Conservation (phyloP, 1,140 invertebrate species). For the Drosophila biarmipes region DNA sequence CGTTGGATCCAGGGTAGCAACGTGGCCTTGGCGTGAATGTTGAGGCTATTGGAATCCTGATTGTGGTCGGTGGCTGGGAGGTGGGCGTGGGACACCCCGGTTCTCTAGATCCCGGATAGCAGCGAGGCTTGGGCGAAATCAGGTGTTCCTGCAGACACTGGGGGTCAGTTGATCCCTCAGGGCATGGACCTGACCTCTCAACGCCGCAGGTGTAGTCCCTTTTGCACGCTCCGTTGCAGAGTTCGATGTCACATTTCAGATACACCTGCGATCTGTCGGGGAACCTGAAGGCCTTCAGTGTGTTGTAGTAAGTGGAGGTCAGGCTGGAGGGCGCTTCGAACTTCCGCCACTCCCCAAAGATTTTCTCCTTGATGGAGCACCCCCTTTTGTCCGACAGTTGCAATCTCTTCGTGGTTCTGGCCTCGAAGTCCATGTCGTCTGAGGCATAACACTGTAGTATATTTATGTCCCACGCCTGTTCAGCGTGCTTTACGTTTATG, state of each 20-base stretch:
- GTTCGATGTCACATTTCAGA: conserved; percentile 91
- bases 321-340: conserved; percentile 86
- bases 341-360: conserved; percentile 88
- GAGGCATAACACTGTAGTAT: conserved; percentile 91
- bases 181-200: conserved; percentile 57
- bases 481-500: conserved; percentile 88
- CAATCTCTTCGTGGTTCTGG: conserved; percentile 86
- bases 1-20: conserved; percentile 80
- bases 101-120: conserved; percentile 84
- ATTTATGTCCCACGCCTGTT: conserved; percentile 88
- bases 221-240: conserved; percentile 83
- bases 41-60: conserved; percentile 15
- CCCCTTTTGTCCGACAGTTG: conserved; percentile 88
- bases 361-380: conserved; percentile 88
- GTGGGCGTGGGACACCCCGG: conserved; percentile 75
- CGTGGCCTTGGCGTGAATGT: conserved; percentile 30
- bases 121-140: conserved; percentile 45
- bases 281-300: conserved; percentile 90
- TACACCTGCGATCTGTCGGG: conserved; percentile 90
- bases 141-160: conserved; percentile 68
- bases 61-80: conserved; percentile 41
- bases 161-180: conserved; percentile 84
- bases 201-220: conserved; percentile 52
- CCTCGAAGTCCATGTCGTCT: conserved; percentile 88
- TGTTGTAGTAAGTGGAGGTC: conserved; percentile 88